phyloP scores from a whole-genome alignment of 2,113 vertebrate species.

The Redunca redunca region DNA sequence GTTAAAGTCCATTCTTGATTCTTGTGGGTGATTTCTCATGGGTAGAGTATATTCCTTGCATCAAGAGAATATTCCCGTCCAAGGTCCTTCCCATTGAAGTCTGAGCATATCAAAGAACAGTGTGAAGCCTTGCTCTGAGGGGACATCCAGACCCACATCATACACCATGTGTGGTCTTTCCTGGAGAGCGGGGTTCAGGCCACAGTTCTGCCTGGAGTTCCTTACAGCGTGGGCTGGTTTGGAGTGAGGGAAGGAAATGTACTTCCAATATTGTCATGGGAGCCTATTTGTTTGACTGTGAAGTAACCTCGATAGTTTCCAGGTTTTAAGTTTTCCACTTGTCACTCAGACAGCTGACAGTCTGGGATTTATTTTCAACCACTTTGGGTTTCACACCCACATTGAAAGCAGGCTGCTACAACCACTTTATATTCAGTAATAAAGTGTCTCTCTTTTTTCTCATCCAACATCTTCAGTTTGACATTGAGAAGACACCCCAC shows the following conservation, averaged over 20 bases:
- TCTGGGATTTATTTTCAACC: conserved; percentile 48
- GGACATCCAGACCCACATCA: neutral
- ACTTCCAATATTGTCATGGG: neutral
- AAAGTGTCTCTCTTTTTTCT: conserved; percentile 41
- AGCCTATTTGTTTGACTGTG: conserved; percentile 23
- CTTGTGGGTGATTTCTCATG: neutral
- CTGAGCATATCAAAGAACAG: neutral
- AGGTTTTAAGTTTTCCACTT: conserved; percentile 28
- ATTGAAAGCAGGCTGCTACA: conserved; percentile 13
- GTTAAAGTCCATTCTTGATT: neutral
- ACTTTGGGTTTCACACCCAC: conserved; percentile 57
- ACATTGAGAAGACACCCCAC: conserved; percentile 55
- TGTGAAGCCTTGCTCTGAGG: neutral
- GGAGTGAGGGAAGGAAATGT: neutral
- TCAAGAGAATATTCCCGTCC: neutral
- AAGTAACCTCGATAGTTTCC: neutral
- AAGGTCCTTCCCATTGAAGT: neutral
- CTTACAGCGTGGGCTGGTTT: neutral
- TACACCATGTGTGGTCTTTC: neutral
- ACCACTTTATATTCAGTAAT: conserved; percentile 61
- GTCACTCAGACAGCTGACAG: neutral
- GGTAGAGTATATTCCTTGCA: neutral
- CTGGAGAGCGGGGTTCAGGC: neutral
- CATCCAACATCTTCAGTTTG: conserved; percentile 38
- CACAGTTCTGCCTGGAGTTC: neutral